phyloP scores from a whole-genome alignment of 2,888 invertebrate genomes.

The Drosophila mimica region DNA sequence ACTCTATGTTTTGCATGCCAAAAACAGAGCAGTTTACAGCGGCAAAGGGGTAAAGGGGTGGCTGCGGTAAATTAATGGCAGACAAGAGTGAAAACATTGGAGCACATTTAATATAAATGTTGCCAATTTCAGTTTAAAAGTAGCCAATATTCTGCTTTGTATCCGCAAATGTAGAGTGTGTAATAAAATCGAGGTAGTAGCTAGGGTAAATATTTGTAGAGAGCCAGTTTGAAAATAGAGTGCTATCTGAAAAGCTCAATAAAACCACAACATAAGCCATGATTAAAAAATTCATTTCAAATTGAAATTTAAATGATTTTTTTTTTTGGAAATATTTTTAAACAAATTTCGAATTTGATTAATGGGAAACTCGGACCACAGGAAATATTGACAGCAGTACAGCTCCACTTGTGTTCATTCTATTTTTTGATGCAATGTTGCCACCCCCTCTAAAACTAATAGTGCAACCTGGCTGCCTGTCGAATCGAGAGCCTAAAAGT shows the following conservation, averaged over 20 bases:
- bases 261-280: not conserved
- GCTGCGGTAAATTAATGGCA: constrained; percentile 53
- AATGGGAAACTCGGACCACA: constrained; percentile 12
- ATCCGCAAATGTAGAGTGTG: not conserved
- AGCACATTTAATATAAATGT: constrained; percentile 60
- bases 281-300: not conserved
- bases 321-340: constrained; percentile 2
- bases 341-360: constrained; percentile 23
- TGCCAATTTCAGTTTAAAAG: constrained; percentile 55
- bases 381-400: constrained; percentile 9
- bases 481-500: constrained; percentile 9
- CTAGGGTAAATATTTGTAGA: not conserved
- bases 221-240: not conserved
- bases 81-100: constrained; percentile 51
- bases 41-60: not conserved
- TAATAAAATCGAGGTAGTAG: not conserved
- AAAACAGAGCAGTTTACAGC: constrained; percentile 29
- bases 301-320: not conserved
- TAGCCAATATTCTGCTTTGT: constrained; percentile 25
- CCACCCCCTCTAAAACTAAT: constrained; percentile 16
- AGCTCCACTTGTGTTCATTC: not conserved
- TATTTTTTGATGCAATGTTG: constrained; percentile 4
- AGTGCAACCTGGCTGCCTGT: constrained; percentile 13
- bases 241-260: not conserved
- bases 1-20: constrained; percentile 62